Base-by-base conservation (phyloP, 2,113 vertebrate genomes). In the Cranoglanis bouderius region DNA sequence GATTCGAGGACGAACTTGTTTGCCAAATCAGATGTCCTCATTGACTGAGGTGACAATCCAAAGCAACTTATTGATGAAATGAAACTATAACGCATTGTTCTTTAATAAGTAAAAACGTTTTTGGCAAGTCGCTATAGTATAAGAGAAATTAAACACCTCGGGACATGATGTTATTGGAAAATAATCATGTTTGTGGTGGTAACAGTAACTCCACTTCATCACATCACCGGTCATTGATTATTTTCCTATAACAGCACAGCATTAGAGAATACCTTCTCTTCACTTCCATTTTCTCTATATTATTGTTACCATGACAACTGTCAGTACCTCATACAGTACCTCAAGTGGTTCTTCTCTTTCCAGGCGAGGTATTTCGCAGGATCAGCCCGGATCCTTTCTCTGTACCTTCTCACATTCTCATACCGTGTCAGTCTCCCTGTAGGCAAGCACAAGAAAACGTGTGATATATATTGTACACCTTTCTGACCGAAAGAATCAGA, bases 381-480 rank as follows among this genome's bases (percentile, higher is more conserved):
- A 53, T 92, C 91, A 16, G 90, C 85, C n/a, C 89, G 82, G 35
- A 91, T 84, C 87, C 89, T 86, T 85, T 89, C 89, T 63, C 91
- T 88, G 77, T 90, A 92, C 38, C 88, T 78, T 75, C 88, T 77
- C 74, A 90, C 87, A 18, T 81, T 78, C 86, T 92, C 91, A 26
- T 83, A 85, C 19, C 83, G 85, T 5, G 84, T 82, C 78, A 87
- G 19, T 26, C 77, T 82, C 49, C 55, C 92, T 92, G 84, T 35
- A 78, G 85, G 61, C 40, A 29, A 78, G 43, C 4, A 49, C 12
- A 49, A 14, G 43, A 78, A 29, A 26, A 29, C 10, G 24, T 6
- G 26, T 49, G 10, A 78, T 78, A 6, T 49, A 29, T 7, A 49
- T 26, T 29, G 24, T 78, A 46, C 40, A 49, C 10, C 2, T 77